phyloP scores from a whole-genome alignment of 2,113 vertebrate genomes.

The Tupaia tana region DNA sequence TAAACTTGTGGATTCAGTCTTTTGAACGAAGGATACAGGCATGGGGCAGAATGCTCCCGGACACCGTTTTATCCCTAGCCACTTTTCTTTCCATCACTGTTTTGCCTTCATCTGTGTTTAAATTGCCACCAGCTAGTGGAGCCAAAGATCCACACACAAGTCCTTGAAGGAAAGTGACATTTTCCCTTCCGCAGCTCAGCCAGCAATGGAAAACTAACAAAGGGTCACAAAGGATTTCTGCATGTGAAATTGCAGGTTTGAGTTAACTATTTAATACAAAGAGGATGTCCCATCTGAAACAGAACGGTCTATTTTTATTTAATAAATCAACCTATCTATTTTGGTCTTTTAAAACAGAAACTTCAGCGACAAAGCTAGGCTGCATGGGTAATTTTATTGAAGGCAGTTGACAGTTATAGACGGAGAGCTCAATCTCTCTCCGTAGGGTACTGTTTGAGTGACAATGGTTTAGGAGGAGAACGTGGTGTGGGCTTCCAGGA shows the following conservation, averaged over 20 bases:
- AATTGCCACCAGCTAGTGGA: slow-evolving; percentile 85
- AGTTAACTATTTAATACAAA: slow-evolving; percentile 57
- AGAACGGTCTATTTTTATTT: slow-evolving; percentile 41
- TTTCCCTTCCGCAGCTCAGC: slow-evolving; percentile 30
- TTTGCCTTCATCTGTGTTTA: slow-evolving; percentile 61
- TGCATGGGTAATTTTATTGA: slow-evolving; percentile 37
- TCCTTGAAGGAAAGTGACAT: slow-evolving; percentile 16
- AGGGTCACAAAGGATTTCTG: slow-evolving; percentile 60
- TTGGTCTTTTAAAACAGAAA: slow-evolving; percentile 58
- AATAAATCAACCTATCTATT: slow-evolving; percentile 35
- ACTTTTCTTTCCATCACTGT: not conserved
- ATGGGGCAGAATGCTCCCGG: not conserved
- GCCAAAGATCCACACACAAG: slow-evolving; percentile 83
- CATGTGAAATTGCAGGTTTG: slow-evolving; percentile 31
- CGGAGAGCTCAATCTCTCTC: not conserved
- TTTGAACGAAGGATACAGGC: not conserved
- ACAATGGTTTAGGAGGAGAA: not conserved
- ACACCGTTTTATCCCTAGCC: not conserved
- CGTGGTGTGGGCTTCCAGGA: not conserved
- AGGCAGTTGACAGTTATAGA: slow-evolving; percentile 12
- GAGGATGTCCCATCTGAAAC: slow-evolving; percentile 1
- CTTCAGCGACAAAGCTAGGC: not conserved
- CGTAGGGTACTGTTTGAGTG: not conserved
- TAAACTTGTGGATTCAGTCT: not conserved
- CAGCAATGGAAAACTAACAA: slow-evolving; percentile 67